Conservation (phyloP, 2,797 vertebrate species). For the Urocyon cinereoargenteus region DNA sequence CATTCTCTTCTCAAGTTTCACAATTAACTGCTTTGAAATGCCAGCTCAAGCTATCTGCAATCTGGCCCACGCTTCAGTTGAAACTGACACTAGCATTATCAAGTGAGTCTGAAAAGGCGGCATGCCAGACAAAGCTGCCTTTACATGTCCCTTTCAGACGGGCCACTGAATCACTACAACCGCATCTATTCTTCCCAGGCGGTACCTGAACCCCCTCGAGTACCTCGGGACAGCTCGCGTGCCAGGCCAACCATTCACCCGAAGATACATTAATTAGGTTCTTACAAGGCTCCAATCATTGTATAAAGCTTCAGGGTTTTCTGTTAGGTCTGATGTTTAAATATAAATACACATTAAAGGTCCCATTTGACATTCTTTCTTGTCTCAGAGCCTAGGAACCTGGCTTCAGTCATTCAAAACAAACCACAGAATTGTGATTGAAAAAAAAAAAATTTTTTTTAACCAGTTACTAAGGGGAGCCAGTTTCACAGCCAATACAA, state of each 20-base stretch:
- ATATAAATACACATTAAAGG: slow-evolving; percentile 65
- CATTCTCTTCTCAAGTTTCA: slow-evolving; percentile 88
- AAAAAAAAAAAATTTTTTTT: neutral
- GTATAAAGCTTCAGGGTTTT: slow-evolving; percentile 49
- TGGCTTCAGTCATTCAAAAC: slow-evolving; percentile 54
- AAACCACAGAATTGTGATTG: neutral
- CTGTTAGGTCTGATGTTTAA: slow-evolving; percentile 74
- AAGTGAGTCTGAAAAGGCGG: slow-evolving; percentile 82
- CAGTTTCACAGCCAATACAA: slow-evolving; percentile 38
- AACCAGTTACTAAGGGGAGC: neutral
- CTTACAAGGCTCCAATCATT: slow-evolving; percentile 43
- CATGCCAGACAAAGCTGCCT: slow-evolving; percentile 71
- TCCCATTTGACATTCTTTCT: slow-evolving; percentile 67
- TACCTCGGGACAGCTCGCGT: neutral
- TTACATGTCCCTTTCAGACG: slow-evolving; percentile 60
- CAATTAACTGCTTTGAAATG: slow-evolving; percentile 84
- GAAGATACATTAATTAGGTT: slow-evolving; percentile 49
- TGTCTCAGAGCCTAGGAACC: slow-evolving; percentile 51
- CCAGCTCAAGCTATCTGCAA: slow-evolving; percentile 83
- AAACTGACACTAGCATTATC: slow-evolving; percentile 83
- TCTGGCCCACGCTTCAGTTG: slow-evolving; percentile 83
- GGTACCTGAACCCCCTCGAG: neutral
- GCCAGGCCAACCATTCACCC: neutral
- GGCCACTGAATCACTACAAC: slow-evolving; percentile 78
- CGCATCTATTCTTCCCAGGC: neutral